Evolutionary conservation across 2,113 vertebrate species (phyloP), one percentile per base, ranked within the genome.

Genomic region (Ochotona curzoniae): DNA sequence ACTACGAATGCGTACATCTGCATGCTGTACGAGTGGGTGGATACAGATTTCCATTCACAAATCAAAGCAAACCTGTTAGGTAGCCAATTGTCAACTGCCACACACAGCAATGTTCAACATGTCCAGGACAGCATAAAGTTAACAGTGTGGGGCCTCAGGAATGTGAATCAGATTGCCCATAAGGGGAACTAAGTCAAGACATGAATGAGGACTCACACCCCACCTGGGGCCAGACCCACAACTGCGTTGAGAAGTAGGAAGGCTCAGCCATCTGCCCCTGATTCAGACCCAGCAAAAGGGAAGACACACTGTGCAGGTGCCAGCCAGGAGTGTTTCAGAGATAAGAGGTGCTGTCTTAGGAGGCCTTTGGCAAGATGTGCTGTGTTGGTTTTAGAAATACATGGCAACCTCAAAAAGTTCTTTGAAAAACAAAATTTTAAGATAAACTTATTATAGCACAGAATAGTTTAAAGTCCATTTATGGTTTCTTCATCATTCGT

Each of bases 161-260:
- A 25, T 0, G 11, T 6, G 44, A 25, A 11, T 0, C 7, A 9
- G 54, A 73, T 32, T 74, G 44, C 11, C 47, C 38, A 10, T 2
- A 15, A 18, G 38, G 87, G 73, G 44, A 78, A 81, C 30, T 8
- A 79, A 92, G 12, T 80, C 61, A 32, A 14, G 9, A 30, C 32
- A 14, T 0, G 3, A 35, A 12, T 0, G 3, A 35, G 12, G 32
- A 25, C n/a, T 69, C 18, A 35, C 0, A 0, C 49, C 61, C 14
- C 76, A 51, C 74, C 49, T 35, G 26, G 49, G 49, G 26, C 28
- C 51, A 51, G 32, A 15, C 49, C 44, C 25, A 69, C 30, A 21
- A 26, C 21, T 25, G 12, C 78, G 18, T 61, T 57, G 60, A 67
- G n/a, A 17, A 15, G 0, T 51, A 15, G 30, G 44, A 30, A 76